These are phyloP conservation scores for Petrophora chlorosata DNA, from an alignment of 2,888 invertebrate species.

Conservation along the genomic window DNA sequence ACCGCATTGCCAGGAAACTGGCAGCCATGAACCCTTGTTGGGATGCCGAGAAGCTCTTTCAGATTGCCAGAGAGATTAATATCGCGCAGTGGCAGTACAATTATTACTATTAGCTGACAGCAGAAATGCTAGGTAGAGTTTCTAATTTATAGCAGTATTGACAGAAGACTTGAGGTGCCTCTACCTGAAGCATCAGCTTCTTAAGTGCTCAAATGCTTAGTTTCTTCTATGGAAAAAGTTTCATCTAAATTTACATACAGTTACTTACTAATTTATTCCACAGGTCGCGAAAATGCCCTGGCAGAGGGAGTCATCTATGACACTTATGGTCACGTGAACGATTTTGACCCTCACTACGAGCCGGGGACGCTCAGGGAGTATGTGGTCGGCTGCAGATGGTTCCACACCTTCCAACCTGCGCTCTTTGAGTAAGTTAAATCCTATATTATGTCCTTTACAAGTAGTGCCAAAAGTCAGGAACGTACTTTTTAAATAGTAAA, in stretches of 20 bases:
- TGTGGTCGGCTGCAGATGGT: constrained; percentile 84
- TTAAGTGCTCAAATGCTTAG: too few relatives aligned
- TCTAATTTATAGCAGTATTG: too few relatives aligned
- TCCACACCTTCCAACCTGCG: constrained; percentile 52
- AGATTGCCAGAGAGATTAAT: constrained; percentile 84
- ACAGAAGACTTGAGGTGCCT: too few relatives aligned
- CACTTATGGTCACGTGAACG: constrained; percentile 77
- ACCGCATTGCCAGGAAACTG: constrained; percentile 66
- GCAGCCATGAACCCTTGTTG: constrained; percentile 87
- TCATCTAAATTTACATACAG: too few relatives aligned
- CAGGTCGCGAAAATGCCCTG: constrained; percentile 43
- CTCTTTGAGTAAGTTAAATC: constrained; percentile 43
- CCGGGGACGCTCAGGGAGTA: constrained; percentile 85
- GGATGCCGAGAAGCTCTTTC: constrained; percentile 92
- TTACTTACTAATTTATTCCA: too few relatives aligned
- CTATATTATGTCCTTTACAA: too few relatives aligned
- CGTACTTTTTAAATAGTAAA: too few relatives aligned
- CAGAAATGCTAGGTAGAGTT: constrained; percentile 88
- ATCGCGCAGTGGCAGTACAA: constrained; percentile 91
- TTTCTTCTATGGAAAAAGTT: too few relatives aligned
- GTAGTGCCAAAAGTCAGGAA: too few relatives aligned
- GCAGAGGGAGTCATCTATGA: constrained; percentile 47
- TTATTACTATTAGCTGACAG: constrained; percentile 91
- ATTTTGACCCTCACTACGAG: constrained; percentile 83
- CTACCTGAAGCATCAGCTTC: too few relatives aligned